Percentiles rank a stretch among this genome's conserved stretches.
These are phyloP conservation scores for Verasper variegatus DNA, from an alignment of 2,113 vertebrate species.

Conservation along the genomic window DNA sequence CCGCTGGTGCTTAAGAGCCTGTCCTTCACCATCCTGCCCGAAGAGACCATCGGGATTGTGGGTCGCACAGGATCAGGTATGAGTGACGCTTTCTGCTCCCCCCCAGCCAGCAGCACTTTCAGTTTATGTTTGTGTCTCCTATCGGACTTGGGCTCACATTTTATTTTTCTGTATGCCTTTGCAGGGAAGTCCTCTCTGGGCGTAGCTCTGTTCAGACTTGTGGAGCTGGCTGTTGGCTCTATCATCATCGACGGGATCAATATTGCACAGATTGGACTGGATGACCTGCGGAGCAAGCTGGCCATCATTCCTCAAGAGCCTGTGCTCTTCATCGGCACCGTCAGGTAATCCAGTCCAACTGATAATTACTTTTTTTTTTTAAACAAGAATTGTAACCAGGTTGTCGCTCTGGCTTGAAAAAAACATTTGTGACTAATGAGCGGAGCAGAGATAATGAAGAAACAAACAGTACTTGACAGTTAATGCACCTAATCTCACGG, in stretches of 20 bases:
- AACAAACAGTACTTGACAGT: not conserved
- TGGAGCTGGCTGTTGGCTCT: conserved; percentile 82
- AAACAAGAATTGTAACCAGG: not conserved
- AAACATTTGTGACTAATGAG: not conserved
- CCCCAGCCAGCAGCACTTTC: conserved; percentile 3
- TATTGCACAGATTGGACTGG: conserved; percentile 81
- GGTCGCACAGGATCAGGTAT: conserved; percentile 87
- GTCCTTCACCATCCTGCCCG: conserved; percentile 80
- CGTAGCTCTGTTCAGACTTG: conserved; percentile 83
- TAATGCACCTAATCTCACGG: not conserved
- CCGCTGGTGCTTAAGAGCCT: conserved; percentile 84
- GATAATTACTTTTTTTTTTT: conserved; percentile 6
- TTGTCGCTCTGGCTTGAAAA: conserved; percentile 2
- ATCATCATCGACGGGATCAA: conserved; percentile 83
- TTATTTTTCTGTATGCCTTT: conserved; percentile 24
- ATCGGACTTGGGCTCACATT: not conserved
- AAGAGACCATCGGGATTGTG: conserved; percentile 85
- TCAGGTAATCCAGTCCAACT: conserved; percentile 74
- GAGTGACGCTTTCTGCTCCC: conserved; percentile 3
- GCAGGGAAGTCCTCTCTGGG: conserved; percentile 86
- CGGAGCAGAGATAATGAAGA: conserved; percentile 4
- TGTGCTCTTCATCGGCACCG: conserved; percentile 83
- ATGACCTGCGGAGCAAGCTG: conserved; percentile 84
- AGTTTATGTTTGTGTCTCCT: conserved; percentile 10
- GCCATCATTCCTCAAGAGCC: conserved; percentile 88